A percentile compares a stretch with the other conserved stretches of the same genome.
These are phyloP conservation scores for Phalacrocorax brasilianus DNA, from an alignment of 2,113 vertebrate genomes.

Conservation along the genomic window DNA sequence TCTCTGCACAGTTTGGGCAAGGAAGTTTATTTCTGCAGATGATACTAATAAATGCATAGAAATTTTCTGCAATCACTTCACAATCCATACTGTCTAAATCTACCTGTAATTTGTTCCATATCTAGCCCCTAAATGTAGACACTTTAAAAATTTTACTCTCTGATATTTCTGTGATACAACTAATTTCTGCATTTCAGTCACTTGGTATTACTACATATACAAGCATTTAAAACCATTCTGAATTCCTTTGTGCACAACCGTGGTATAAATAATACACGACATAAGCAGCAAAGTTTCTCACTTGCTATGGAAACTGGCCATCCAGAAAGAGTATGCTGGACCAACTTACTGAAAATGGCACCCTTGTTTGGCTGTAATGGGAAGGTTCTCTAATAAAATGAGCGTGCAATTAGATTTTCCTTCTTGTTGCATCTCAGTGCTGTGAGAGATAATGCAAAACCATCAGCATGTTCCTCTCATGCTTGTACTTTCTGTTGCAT, in stretches of 20 bases:
- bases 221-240: background rate
- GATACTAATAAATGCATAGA: background rate
- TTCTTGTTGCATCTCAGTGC: background rate
- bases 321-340: background rate
- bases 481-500: slow-evolving; percentile 2
- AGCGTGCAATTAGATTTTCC: background rate
- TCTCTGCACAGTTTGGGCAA: background rate
- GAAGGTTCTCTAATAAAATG: background rate
- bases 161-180: background rate
- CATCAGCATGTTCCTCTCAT: background rate
- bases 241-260: background rate
- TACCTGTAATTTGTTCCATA: background rate
- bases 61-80: background rate
- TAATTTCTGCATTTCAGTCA: background rate
- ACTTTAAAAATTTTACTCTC: background rate
- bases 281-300: background rate
- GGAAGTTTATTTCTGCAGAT: background rate
- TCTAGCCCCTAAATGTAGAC: background rate
- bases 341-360: background rate
- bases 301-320: background rate
- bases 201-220: background rate
- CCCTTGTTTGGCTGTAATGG: background rate
- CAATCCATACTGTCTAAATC: background rate
- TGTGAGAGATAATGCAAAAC: background rate
- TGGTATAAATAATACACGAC: background rate